Conservation (phyloP, 2,113 vertebrate species). For the Picathartes gymnocephalus region DNA sequence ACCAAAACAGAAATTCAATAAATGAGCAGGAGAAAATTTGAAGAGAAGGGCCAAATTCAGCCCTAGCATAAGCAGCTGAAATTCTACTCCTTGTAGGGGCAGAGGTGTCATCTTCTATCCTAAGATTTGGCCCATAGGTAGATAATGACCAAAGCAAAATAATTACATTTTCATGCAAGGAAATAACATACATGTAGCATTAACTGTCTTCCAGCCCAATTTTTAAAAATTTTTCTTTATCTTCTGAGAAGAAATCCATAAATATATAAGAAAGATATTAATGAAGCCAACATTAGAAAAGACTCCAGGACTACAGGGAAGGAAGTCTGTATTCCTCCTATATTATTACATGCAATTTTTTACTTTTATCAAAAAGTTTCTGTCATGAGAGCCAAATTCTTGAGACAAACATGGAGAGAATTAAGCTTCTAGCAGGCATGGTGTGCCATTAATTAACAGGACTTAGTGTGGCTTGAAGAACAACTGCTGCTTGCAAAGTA, state of each 20-base stretch:
- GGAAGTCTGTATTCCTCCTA: neutral
- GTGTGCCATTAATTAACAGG: neutral
- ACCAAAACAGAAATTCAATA: neutral
- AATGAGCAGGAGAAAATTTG: neutral
- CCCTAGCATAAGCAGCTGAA: neutral
- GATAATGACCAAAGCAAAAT: neutral
- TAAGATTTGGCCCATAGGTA: neutral
- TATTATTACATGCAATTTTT: neutral
- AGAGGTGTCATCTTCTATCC: neutral
- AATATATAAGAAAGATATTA: neutral
- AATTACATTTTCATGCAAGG: neutral
- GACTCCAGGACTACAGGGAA: neutral
- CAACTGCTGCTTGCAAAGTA: neutral
- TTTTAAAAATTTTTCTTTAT: neutral
- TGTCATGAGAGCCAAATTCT: neutral
- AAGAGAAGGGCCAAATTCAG: neutral
- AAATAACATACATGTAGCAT: neutral
- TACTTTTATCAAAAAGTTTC: constrained; percentile 1
- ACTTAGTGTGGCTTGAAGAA: neutral
- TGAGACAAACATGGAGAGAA: neutral
- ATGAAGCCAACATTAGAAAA: neutral
- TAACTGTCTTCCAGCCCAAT: neutral
- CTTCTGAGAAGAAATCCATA: neutral
- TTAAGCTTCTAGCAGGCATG: neutral
- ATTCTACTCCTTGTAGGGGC: neutral